A percentile compares a stretch with the other conserved stretches of the same genome.
These are phyloP conservation scores for Ferdinandea cuprea DNA, from an alignment of 2,888 invertebrate species.

Conservation along the genomic window DNA sequence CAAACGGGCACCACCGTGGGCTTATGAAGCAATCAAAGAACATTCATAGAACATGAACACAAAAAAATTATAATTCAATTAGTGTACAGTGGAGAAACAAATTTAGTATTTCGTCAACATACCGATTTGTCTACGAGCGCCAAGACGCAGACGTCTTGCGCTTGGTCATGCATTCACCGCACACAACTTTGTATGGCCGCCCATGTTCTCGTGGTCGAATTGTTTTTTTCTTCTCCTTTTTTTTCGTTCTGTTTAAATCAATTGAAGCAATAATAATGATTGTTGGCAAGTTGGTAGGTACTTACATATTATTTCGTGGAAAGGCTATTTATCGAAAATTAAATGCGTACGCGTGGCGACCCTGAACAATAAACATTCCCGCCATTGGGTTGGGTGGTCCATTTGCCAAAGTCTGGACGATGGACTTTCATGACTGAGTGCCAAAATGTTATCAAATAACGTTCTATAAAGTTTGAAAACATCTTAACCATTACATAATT, in stretches of 20 bases:
- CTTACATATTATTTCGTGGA: neutral
- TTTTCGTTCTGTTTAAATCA: conserved; percentile 20
- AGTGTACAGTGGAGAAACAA: conserved; percentile 31
- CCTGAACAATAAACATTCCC: no score
- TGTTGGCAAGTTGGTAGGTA: neutral
- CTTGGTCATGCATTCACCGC: conserved; percentile 50
- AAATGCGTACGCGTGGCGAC: no score
- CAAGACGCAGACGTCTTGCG: conserved; percentile 16
- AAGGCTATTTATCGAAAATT: no score
- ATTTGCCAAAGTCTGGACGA: no score
- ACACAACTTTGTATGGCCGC: conserved; percentile 26
- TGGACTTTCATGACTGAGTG: no score
- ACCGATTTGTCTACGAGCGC: conserved; percentile 53
- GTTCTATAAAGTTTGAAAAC: no score
- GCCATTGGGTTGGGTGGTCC: no score
- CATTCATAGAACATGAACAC: conserved; percentile 50
- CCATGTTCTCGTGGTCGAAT: neutral
- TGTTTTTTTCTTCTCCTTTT: neutral
- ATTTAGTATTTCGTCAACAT: conserved; percentile 50
- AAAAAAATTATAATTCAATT: conserved; percentile 67
- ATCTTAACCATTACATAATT: no score
- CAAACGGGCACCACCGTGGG: conserved; percentile 18
- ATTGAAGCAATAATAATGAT: conserved; percentile 20
- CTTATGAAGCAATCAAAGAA: conserved; percentile 37
- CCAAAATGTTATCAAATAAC: no score